These are phyloP conservation scores for Schizotus pectinicornis DNA, from an alignment of 2,888 invertebrate genomes.

Conservation along the genomic window DNA sequence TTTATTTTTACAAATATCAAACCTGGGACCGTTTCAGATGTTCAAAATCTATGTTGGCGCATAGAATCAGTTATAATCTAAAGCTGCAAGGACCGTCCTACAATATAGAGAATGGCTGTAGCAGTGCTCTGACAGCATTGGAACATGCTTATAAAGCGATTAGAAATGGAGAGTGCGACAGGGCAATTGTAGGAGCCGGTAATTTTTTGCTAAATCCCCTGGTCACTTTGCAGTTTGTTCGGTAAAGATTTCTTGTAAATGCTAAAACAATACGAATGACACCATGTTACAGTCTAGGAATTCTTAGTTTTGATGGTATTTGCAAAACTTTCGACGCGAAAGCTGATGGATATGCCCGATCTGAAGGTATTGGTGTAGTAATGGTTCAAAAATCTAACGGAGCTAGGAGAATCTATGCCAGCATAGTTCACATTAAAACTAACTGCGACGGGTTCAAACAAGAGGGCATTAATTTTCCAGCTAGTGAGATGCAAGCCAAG, in stretches of 20 bases:
- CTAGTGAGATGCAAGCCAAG: constrained; percentile 63
- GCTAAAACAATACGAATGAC: neutral
- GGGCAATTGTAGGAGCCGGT: constrained; percentile 85
- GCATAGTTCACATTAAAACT: constrained; percentile 42
- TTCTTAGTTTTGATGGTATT: neutral
- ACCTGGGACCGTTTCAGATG: constrained; percentile 70
- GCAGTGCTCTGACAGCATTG: constrained; percentile 85
- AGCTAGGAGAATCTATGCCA: neutral
- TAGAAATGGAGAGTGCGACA: constrained; percentile 79
- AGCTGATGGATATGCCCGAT: neutral
- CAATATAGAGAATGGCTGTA: constrained; percentile 88
- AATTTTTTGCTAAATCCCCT: constrained; percentile 85
- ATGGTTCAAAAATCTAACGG: neutral
- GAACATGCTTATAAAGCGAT: constrained; percentile 79
- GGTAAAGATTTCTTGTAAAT: constrained; percentile 54
- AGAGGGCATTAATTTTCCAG: constrained; percentile 47
- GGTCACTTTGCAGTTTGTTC: constrained; percentile 81
- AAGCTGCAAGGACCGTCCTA: constrained; percentile 89
- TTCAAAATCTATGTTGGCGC: constrained; percentile 87
- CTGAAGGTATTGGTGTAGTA: neutral
- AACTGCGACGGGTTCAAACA: constrained; percentile 55
- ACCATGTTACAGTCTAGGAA: neutral
- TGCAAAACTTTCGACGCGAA: neutral
- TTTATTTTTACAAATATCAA: no score
- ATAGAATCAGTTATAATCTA: constrained; percentile 84